Conservation (phyloP, 1,140 invertebrate genomes). For the Drosophila elegans region DNA sequence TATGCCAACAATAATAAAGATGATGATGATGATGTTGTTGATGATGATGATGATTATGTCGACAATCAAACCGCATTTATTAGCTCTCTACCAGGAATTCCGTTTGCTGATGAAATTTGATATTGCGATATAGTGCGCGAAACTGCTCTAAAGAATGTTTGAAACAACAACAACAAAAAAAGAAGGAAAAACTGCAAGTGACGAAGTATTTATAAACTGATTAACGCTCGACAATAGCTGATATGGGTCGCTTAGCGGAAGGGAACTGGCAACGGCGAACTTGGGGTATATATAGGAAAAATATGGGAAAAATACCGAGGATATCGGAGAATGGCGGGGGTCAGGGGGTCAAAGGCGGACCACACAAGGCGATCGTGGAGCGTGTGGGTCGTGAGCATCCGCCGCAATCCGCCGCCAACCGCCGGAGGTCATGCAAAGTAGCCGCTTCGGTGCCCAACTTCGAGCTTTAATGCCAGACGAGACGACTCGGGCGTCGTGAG, state of each 20-base stretch:
- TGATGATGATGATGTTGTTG: slow-evolving; percentile 18
- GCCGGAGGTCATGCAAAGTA: slow-evolving; percentile 66
- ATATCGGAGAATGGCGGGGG: too few relatives aligned
- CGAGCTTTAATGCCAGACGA: not conserved
- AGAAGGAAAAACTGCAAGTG: slow-evolving; percentile 68
- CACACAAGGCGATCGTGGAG: slow-evolving; percentile 57
- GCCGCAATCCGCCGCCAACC: not conserved
- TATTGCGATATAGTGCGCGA: slow-evolving; percentile 53
- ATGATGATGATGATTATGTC: slow-evolving; percentile 14
- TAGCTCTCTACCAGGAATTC: slow-evolving; percentile 74
- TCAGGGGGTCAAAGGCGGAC: slow-evolving; percentile 8
- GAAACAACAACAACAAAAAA: slow-evolving; percentile 18
- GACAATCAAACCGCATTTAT: slow-evolving; percentile 73
- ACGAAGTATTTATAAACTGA: slow-evolving; percentile 81
- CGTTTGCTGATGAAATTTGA: slow-evolving; percentile 38
- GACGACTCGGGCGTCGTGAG: slow-evolving; percentile 17
- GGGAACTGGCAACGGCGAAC: slow-evolving; percentile 3
- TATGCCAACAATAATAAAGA: slow-evolving; percentile 22
- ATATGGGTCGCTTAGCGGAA: slow-evolving; percentile 58
- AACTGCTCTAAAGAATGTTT: slow-evolving; percentile 50
- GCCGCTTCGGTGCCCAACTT: slow-evolving; percentile 46
- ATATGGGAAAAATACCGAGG: not conserved
- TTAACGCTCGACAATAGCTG: slow-evolving; percentile 77
- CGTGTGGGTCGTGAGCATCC: slow-evolving; percentile 12
- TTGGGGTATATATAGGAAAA: slow-evolving; percentile 20